Percentiles rank a stretch among this genome's conserved stretches.
Evolutionary conservation across 2,797 vertebrate genomes (phyloP).

Genomic region (Channa striata): DNA sequence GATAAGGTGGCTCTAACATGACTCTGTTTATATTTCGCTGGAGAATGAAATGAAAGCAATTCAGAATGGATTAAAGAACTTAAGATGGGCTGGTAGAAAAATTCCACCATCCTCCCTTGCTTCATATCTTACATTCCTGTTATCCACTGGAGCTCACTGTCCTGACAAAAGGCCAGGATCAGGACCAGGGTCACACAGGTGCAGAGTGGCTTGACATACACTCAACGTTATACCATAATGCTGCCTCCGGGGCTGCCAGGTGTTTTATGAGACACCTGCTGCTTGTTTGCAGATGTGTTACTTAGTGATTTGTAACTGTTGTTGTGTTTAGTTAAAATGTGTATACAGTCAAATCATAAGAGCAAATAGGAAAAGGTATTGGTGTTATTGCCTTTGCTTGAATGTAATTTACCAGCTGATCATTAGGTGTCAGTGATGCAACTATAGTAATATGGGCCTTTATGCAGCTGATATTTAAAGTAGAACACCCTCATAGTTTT

Average conservation of each 20-base stretch:
- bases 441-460: background rate
- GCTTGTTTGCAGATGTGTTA: background rate
- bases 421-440: too few species aligned
- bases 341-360: background rate
- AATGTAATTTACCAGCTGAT: background rate
- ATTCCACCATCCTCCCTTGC: conserved; percentile 18
- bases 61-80: background rate
- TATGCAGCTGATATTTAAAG: background rate
- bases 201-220: conserved; percentile 10
- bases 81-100: conserved; percentile 8
- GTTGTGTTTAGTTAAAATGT: background rate
- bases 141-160: conserved; percentile 26
- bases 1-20: conserved; percentile 19
- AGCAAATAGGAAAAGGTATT: background rate
- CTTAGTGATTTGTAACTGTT: background rate
- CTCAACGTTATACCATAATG: background rate
- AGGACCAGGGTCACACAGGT: background rate
- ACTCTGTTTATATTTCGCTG: background rate
- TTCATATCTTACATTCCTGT: conserved; percentile 46
- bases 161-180: conserved; percentile 23
- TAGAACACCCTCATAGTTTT: too few species aligned
- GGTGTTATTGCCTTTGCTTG: background rate
- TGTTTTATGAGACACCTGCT: background rate
- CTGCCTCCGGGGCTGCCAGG: background rate
- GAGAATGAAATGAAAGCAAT: background rate